phyloP scores from a whole-genome alignment of 2,113 vertebrate species.

The Thamnophis sirtalis region DNA sequence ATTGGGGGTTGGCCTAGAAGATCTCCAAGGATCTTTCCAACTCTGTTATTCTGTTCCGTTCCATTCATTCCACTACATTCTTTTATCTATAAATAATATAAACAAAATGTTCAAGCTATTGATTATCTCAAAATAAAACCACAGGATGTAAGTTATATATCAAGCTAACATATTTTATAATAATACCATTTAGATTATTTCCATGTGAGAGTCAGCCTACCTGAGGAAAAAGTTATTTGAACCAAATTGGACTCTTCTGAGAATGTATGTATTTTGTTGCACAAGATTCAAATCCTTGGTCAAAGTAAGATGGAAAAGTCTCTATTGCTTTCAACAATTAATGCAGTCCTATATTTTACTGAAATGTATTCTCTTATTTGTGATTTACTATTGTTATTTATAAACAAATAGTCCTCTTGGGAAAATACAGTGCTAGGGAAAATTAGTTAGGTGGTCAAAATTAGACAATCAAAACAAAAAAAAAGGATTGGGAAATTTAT shows the following conservation, averaged over 20 bases:
- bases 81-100: conserved; percentile 32
- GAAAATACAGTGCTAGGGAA: neutral
- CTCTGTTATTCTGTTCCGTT: too few species aligned
- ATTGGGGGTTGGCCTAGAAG: neutral
- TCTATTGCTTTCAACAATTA: neutral
- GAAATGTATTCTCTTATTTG: neutral
- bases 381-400: neutral
- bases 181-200: conserved; percentile 28
- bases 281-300: neutral
- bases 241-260: neutral
- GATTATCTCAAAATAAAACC: neutral
- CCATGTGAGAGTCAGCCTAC: neutral
- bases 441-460: neutral
- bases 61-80: too few species aligned
- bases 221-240: neutral
- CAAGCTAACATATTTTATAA: neutral
- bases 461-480: neutral
- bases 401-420: neutral
- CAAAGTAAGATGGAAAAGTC: neutral
- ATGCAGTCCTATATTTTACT: neutral
- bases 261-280: neutral
- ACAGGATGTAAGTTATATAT: neutral
- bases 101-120: conserved; percentile 13
- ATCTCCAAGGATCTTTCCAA: too few species aligned
- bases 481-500: neutral